Evolutionary conservation across 2,888 invertebrate genomes (phyloP), one percentile per base, ranked within the genome.

Genomic region (Axea sp.): DNA sequence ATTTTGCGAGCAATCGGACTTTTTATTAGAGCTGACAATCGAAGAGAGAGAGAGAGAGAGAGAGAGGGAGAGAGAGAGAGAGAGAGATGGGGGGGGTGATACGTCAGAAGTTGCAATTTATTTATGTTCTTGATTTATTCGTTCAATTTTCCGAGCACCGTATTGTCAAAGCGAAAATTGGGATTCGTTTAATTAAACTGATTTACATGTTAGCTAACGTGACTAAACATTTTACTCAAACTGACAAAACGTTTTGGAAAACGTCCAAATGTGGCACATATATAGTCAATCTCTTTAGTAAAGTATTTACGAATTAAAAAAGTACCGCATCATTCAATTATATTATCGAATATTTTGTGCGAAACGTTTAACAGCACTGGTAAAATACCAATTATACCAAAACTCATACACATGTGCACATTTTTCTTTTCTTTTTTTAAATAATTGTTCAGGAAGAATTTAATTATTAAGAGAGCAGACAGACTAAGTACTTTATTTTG

Each of bases 211-310:
- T 26, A 33, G 35, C 26, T 19, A 31, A 43, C 53, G 11, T 43
- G 28, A 64, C 53, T 39, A 33, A 30, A 43, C 24, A 35, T 53
- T 62, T 26, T 4, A 33, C 5, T 26, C 19, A 33, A 41, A 41
- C 9, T 15, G 62, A 62, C 62, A 51, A 62, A 62, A 41, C 14
- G 26, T 7, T 62, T 51, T 62, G 49, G 60, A 49, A 15, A 4
- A 4, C 22, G 30, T 60, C 60, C 60, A 60, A 60, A 45, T 35
- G 17, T 41, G 3, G 26, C 19, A 19, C 19, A 19, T 4, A 19
- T n/a, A n/a, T n/a, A n/a, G n/a, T n/a, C n/a, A n/a, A n/a, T n/a
- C n/a, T n/a, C n/a, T n/a, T n/a, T n/a, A n/a, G n/a, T n/a, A n/a
- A n/a, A n/a, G n/a, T n/a, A n/a, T n/a, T n/a, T n/a, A n/a, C n/a